Base-by-base conservation (phyloP, 2,797 vertebrate genomes). In the Phoxinus dragarum region DNA sequence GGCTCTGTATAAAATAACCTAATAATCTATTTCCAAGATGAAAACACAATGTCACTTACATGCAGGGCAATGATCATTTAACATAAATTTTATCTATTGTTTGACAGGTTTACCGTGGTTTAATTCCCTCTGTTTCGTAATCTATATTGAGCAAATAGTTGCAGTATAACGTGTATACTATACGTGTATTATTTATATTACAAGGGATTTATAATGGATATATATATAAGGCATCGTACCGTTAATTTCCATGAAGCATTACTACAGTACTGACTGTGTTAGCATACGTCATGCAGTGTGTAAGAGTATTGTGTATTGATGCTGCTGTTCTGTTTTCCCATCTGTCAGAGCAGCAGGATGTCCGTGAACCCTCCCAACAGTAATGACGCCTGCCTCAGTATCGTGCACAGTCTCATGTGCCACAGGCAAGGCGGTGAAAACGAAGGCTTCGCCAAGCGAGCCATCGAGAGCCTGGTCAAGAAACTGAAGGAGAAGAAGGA, bases 401-500 rank as follows among this genome's bases (percentile, higher is more conserved):
- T 97, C 75, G 96, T 97, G 88, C 96, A 96, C 94, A 96, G 96
- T 90, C 93, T 97, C 72, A 94, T 96, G 96, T 96, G 96, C 93
- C 96, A 97, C 90, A 93, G 96, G 88, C 96, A 97, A 90, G 96
- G 96, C 0, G 96, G 96, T 1, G 96, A 96, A 89, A 96, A 95
- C 23, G 96, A 96, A 88, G 93, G 94, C 90, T 96, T 96, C 0
- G 95, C 96, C 90, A 96, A 96, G 85, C 92, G 96, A 0, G 96
- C 96, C 89, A 96, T 97, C n/a, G 95, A 97, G 93, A 97, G 96
- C 90, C 91, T 97, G 52, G 95, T 97, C 10, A 96, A 96, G 93
- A 97, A 97, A 90, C 95, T 97, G 47, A 97, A 96, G 92, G 96
- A 97, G 92, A 96, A 95, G 89, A 96, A 96, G 87, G 96, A 97